Base-by-base conservation (phyloP, 2,888 invertebrate species). In the Drosophila birchii region DNA sequence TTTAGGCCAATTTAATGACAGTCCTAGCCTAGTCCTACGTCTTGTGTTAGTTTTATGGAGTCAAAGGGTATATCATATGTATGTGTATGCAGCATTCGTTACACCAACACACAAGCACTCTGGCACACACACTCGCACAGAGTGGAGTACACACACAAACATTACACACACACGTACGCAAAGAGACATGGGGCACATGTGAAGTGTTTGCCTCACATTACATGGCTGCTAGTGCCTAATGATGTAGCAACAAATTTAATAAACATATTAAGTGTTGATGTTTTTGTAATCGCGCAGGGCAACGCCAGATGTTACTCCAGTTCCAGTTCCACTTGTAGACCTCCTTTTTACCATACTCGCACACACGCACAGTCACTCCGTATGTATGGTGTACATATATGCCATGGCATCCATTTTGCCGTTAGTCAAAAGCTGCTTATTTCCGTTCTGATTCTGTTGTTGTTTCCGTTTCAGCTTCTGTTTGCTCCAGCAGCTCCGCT, bases 161-260 rank as follows among this genome's bases (percentile, higher is more conserved):
- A 44, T 16, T 34, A 20, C 7, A 18, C 29, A 20, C 44, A 56
- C 44, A 39, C n/a, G 45, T 32, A 67, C 36, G 12, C 29, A 32
- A n/a, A n/a, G 23, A 32, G 63, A 39, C 57, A 51, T 72, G 68
- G 67, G 67, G 59, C 59, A 58, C 55, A 47, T 74, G 63, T 73
- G 62, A 84, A 80, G 81, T 89, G 84, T 76, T 83, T 88, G 89
- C 60, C 66, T 72, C 81, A 70, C 85, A 84, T 89, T 87, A 87
- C 79, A 85, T 78, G 85, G 82, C 81, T 82, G 85, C 83, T 80
- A 89, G 86, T 83, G 90, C 82, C 90, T 84, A 87, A 89, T 87
- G 89, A 89, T 80, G 90, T 84, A 83, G 88, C 84, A 88, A 86
- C 90, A 86, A 81, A 89, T 89, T 89, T 88, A 89, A 89, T 88